Conservation (phyloP, 2,113 vertebrate genomes). For the Thinocorus orbignyianus region DNA sequence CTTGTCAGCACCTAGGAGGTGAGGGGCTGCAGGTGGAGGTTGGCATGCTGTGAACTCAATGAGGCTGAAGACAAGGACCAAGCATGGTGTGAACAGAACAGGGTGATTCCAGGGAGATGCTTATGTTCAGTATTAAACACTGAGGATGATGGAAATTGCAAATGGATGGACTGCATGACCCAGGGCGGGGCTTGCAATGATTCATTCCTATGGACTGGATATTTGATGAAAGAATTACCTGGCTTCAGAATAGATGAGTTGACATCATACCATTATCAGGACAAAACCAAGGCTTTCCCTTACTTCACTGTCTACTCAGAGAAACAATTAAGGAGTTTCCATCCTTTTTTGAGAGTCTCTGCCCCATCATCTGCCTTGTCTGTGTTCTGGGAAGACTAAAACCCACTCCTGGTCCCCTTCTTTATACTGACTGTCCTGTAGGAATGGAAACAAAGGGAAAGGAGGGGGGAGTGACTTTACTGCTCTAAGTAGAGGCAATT, state of each 20-base stretch:
- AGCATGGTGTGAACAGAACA: not conserved
- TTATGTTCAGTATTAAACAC: not conserved
- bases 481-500: not conserved
- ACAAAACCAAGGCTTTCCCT: not conserved
- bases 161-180: not conserved
- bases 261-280: rapidly evolving
- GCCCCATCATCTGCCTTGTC: not conserved
- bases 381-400: not conserved
- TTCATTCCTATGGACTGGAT: not conserved
- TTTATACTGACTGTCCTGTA: rapidly evolving
- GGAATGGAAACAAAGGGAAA: not conserved
- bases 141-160: not conserved
- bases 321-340: not conserved
- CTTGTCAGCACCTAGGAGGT: not conserved
- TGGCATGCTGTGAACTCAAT: not conserved
- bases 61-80: not conserved
- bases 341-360: not conserved
- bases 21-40: not conserved
- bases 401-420: not conserved
- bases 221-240: not conserved
- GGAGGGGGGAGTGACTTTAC: not conserved
- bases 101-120: not conserved
- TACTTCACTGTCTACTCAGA: not conserved
- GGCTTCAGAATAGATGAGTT: not conserved
- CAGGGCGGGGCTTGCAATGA: not conserved